Percentiles rank a stretch among this genome's conserved stretches.
These are phyloP conservation scores for Merluccius polli DNA, from an alignment of 2,797 vertebrate species.

Conservation along the genomic window DNA sequence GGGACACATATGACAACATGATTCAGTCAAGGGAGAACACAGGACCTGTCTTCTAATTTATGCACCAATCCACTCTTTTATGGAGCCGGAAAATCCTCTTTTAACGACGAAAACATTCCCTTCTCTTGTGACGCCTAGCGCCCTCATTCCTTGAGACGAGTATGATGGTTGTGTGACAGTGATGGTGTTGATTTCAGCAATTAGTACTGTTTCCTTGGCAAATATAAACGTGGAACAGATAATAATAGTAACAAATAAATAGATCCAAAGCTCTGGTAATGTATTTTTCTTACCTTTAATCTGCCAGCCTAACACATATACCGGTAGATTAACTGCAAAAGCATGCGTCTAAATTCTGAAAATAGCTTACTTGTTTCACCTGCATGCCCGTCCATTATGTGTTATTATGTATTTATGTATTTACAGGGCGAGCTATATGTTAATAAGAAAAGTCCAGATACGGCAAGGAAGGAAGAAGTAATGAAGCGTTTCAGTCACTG, in stretches of 20 bases:
- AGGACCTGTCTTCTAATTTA: slow-evolving; percentile 45
- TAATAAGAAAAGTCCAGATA: neutral
- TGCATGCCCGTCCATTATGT: neutral
- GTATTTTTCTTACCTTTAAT: neutral
- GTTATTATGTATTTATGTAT: neutral
- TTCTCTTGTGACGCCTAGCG: neutral
- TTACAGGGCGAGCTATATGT: neutral
- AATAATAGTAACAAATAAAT: neutral
- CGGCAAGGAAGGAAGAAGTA: neutral
- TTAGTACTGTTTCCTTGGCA: no score
- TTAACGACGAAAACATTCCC: neutral
- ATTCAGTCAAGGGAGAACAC: slow-evolving; percentile 42
- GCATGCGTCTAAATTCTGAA: neutral
- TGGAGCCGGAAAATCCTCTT: slow-evolving; percentile 27
- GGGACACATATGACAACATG: slow-evolving; percentile 16
- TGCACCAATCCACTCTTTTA: slow-evolving; percentile 28
- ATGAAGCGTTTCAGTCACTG: slow-evolving; percentile 26
- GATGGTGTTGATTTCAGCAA: neutral
- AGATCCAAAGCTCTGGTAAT: neutral
- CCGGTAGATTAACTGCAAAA: neutral
- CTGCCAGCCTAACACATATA: neutral
- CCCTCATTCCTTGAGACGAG: neutral
- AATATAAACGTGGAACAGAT: neutral
- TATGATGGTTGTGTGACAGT: neutral
- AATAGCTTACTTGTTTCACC: neutral